phyloP scores from a whole-genome alignment of 2,797 vertebrate genomes.

The Distichodus sexfasciatus region DNA sequence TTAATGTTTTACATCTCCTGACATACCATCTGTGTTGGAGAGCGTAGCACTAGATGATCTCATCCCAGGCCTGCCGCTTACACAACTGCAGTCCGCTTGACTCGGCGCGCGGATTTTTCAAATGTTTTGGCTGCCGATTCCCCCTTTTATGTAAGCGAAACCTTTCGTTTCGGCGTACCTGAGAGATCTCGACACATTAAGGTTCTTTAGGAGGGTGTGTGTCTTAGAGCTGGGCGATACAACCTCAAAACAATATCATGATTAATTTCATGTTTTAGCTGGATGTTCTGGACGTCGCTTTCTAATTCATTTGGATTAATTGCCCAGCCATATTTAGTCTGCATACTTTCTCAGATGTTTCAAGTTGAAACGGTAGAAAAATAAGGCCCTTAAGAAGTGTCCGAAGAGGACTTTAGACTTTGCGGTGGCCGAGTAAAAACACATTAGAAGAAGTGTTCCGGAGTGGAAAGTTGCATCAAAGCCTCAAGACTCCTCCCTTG shows the following conservation, averaged over 20 bases:
- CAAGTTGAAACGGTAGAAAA: not conserved
- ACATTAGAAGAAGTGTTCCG: not conserved
- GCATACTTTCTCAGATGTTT: not conserved
- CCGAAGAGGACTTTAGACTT: not conserved
- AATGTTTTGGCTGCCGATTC: conserved; percentile 20
- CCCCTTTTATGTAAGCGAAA: conserved; percentile 23
- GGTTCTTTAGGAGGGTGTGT: not conserved
- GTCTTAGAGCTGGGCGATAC: no score
- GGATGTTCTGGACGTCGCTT: no score
- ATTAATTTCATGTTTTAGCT: no score
- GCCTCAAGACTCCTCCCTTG: conserved; percentile 3
- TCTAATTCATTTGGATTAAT: no score
- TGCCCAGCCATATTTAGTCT: no score
- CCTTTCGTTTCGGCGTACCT: conserved; percentile 8
- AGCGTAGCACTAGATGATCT: conserved; percentile 25
- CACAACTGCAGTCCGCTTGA: conserved; percentile 25
- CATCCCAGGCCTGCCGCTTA: conserved; percentile 31
- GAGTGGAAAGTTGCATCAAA: not conserved
- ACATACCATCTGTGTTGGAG: conserved; percentile 36
- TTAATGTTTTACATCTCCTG: conserved; percentile 49
- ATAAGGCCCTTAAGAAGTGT: no score
- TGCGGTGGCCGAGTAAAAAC: not conserved
- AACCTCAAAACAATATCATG: no score
- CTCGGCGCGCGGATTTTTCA: conserved; percentile 27
- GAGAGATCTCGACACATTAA: not conserved